phyloP scores from a whole-genome alignment of 2,113 vertebrate genomes.

The Nothocercus julius region DNA sequence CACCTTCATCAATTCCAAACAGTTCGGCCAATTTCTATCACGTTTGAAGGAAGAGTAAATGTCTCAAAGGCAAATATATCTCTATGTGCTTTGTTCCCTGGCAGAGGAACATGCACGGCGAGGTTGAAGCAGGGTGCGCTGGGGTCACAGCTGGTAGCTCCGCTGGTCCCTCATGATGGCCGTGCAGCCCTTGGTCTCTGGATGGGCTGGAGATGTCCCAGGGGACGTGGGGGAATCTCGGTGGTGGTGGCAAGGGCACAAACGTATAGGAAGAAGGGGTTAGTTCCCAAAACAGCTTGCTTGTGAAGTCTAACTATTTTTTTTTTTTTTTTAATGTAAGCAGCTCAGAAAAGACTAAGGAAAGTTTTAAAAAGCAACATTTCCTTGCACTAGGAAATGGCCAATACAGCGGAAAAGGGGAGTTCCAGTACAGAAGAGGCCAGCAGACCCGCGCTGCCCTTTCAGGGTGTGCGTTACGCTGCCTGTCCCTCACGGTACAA shows the following conservation, averaged over 20 bases:
- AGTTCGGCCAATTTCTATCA: slow-evolving; percentile 52
- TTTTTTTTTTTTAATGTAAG: neutral
- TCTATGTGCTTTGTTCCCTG: neutral
- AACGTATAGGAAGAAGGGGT: neutral
- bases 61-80: neutral
- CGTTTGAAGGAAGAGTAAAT: neutral
- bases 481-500: neutral
- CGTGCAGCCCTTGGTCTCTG: neutral
- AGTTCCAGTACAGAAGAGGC: neutral
- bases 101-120: neutral
- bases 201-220: neutral
- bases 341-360: fast-evolving
- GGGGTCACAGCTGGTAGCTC: neutral
- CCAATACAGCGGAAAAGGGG: neutral
- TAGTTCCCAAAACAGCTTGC: neutral
- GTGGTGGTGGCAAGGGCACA: neutral
- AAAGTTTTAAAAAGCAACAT: neutral
- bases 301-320: neutral
- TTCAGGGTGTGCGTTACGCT: neutral
- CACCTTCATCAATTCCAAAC: slow-evolving; percentile 15
- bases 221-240: fast-evolving
- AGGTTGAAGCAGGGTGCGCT: neutral
- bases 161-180: neutral
- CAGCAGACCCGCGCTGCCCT: neutral
- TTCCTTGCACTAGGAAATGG: neutral